Evolutionary conservation across 2,113 vertebrate genomes (phyloP).

Genomic region (Alaudala cheleensis): DNA sequence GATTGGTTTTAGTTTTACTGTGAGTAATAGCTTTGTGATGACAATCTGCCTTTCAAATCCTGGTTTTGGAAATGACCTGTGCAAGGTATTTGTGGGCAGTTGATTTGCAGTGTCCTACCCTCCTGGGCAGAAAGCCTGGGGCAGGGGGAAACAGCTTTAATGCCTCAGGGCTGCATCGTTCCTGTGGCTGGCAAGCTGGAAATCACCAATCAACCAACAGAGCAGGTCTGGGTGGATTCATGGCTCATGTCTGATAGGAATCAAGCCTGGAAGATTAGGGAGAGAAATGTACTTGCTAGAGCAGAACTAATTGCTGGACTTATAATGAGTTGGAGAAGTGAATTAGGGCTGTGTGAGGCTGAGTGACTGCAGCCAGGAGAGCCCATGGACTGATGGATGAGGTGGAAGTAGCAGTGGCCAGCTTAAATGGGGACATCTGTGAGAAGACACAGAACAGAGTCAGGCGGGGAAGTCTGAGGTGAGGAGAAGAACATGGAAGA

Average conservation of each 20-base stretch:
- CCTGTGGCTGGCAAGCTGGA: neutral
- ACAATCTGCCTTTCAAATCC: neutral
- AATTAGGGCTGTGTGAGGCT: neutral
- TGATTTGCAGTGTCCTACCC: neutral
- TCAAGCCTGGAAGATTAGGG: neutral
- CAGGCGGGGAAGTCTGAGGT: neutral
- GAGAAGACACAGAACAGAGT: neutral
- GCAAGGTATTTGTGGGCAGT: neutral
- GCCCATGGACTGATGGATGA: accelerated
- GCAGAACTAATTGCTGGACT: neutral
- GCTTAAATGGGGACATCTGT: neutral
- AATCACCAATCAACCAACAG: neutral
- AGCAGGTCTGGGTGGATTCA: neutral
- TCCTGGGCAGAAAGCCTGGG: neutral
- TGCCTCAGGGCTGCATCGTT: neutral
- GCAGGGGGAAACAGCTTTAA: neutral
- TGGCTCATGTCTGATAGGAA: neutral
- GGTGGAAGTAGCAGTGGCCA: neutral
- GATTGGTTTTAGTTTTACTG: neutral
- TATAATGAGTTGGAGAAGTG: neutral
- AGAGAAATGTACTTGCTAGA: neutral
- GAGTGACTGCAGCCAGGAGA: neutral
- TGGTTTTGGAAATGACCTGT: neutral
- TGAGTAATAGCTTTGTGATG: neutral
- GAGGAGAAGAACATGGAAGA: neutral